Conservation (phyloP, 2,888 invertebrate species). For the Isotomurus palustris region DNA sequence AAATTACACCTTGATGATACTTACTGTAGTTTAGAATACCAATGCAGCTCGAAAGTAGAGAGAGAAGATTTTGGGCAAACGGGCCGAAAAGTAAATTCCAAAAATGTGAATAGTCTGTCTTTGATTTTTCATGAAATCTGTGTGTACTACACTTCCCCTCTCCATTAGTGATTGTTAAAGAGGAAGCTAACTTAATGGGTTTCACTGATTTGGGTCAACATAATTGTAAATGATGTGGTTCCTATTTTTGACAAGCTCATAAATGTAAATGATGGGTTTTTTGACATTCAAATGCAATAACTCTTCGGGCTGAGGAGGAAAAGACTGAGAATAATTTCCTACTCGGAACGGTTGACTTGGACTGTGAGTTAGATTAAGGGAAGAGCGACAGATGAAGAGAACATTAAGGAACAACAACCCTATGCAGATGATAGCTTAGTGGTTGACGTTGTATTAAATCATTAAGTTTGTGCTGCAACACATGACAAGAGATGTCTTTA, state of each 20-base stretch:
- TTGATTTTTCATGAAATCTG: too few species aligned
- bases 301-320: not conserved
- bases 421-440: not conserved
- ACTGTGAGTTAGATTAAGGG: not conserved
- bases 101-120: too few species aligned
- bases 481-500: constrained; percentile 4
- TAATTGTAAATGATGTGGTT: constrained; percentile 4
- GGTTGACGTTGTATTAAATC: constrained; percentile 11
- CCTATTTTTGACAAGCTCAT: constrained; percentile 2
- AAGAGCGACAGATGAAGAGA: not conserved
- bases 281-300: constrained; percentile 3
- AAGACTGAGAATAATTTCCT: not conserved
- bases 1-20: too few species aligned
- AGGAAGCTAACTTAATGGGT: too few species aligned
- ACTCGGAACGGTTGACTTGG: not conserved
- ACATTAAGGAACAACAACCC: constrained; percentile 2
- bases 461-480: too few species aligned
- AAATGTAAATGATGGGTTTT: constrained; percentile 11
- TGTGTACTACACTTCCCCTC: too few species aligned
- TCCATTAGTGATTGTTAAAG: too few species aligned
- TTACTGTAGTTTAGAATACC: too few species aligned
- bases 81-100: too few species aligned
- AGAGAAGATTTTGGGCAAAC: too few species aligned
- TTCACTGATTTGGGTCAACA: constrained; percentile 16
- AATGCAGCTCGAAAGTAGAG: too few species aligned